Base-by-base conservation (phyloP, 2,797 vertebrate species). In the Sebastes hubbsi region DNA sequence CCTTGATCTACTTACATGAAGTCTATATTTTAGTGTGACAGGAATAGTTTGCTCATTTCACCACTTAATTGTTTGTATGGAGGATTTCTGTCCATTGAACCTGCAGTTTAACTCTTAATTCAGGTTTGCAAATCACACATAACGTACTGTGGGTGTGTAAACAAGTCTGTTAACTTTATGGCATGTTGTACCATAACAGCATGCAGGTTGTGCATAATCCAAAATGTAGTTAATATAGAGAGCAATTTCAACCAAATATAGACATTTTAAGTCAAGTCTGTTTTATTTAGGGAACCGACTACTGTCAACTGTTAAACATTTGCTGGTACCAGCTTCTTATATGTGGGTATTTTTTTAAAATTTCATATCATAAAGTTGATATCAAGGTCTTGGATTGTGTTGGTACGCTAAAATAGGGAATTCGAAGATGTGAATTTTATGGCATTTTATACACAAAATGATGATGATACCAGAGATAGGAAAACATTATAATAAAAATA, bases 21-120 rank as follows among this genome's bases (percentile, higher is more conserved):
- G 63, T 84, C 66, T 72, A n/a, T 85, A n/a, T 85, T 79, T 81
- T 60, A 65, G 80, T 34, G 20, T 18, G 66, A 55, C 72, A 49
- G 24, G 12, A 56, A 24, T 34, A 76, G 73, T 77, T 20, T 29
- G 32, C 22, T 64, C 27, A 25, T 72, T 70, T 75, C 27, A 60
- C 1, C 46, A 24, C 20, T 46, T 32, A n/a, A n/a, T 14, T 52
- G 49, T 22, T 4, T 25, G 10, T 24, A 10, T 42, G 60, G 3
- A 38, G 29, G 38, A 18, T 67, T 34, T 60, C n/a, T 59, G 32
- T 11, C 2, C 30, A 46, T 14, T 20, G n/a, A 61, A 18, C 59
- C 38, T 27, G 60, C 27, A 56, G 20, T 38, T 56, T 24, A 14
- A 63, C 14, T 27, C 11, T n/a, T 68, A 42, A 67, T 22, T 38